A percentile compares a stretch with the other conserved stretches of the same genome.
These are phyloP conservation scores for Hyperoplus immaculatus DNA, from an alignment of 2,797 vertebrate species.

Conservation along the genomic window DNA sequence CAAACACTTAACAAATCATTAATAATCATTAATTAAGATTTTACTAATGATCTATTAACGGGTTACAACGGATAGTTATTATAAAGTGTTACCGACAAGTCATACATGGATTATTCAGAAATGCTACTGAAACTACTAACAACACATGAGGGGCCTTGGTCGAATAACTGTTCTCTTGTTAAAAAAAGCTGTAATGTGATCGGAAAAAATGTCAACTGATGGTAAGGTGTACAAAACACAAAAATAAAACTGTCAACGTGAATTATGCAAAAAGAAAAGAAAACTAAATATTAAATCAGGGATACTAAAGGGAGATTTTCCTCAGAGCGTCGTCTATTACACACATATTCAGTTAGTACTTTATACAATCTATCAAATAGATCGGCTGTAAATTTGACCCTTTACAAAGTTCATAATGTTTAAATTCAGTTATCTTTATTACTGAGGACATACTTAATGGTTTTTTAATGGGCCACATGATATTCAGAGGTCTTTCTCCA, in stretches of 20 bases:
- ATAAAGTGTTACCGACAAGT: too few species aligned
- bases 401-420: not conserved
- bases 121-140: conserved; percentile 22
- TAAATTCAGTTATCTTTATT: not conserved
- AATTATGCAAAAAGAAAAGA: not conserved
- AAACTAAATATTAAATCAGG: not conserved
- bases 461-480: not conserved
- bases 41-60: too few species aligned
- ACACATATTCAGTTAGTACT: too few species aligned
- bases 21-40: too few species aligned
- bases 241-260: not conserved
- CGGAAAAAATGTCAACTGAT: not conserved
- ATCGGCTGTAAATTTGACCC: not conserved
- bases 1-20: too few species aligned
- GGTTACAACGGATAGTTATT: too few species aligned
- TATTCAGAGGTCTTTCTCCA: not conserved
- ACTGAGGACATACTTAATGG: not conserved
- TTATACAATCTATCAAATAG: not conserved
- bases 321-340: not conserved
- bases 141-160: conserved; percentile 5
- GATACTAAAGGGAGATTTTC: not conserved
- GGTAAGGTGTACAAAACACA: not conserved
- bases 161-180: conserved; percentile 19
- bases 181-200: not conserved
- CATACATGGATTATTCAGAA: conserved; percentile 44